Percentiles rank a stretch among this genome's conserved stretches.
These are phyloP conservation scores for Ephydatia muelleri DNA, from an alignment of 37 sponge, comb jelly and placozoan genomes.

Conservation along the genomic window DNA sequence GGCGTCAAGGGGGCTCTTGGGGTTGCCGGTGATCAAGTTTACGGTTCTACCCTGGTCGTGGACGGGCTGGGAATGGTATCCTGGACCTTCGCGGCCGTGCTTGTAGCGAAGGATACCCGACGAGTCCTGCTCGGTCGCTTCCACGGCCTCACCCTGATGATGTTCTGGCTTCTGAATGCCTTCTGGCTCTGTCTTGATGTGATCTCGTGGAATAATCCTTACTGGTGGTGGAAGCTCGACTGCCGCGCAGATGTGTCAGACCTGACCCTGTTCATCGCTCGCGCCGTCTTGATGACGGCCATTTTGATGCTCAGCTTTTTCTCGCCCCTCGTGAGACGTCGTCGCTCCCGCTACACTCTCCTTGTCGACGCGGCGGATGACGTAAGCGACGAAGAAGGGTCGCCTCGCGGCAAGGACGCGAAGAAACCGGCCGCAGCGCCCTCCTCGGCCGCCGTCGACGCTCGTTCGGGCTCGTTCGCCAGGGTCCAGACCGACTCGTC, in stretches of 20 bases:
- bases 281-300: constrained; percentile 13
- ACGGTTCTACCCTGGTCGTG: constrained; percentile 61
- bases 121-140: neutral
- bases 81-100: constrained; percentile 44
- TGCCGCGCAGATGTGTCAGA: constrained; percentile 46
- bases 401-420: neutral
- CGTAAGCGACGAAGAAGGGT: neutral
- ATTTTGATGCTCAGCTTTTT: constrained; percentile 36
- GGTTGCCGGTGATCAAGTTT: constrained; percentile 42
- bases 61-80: constrained; percentile 43
- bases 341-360: constrained; percentile 4
- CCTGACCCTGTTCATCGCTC: constrained; percentile 31
- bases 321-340: constrained; percentile 14
- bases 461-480: constrained; percentile 38
- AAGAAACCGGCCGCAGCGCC: neutral
- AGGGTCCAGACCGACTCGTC: constrained; percentile 47
- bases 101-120: constrained; percentile 26
- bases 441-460: neutral
- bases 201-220: constrained; percentile 35
- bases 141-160: constrained; percentile 35
- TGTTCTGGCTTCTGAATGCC: constrained; percentile 60
- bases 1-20: constrained; percentile 31
- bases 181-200: constrained; percentile 52
- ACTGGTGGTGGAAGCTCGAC: constrained; percentile 74
- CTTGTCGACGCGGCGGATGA: constrained; percentile 24